phyloP scores from a whole-genome alignment of 2,113 vertebrate species.

The Tragelaphus scriptus region DNA sequence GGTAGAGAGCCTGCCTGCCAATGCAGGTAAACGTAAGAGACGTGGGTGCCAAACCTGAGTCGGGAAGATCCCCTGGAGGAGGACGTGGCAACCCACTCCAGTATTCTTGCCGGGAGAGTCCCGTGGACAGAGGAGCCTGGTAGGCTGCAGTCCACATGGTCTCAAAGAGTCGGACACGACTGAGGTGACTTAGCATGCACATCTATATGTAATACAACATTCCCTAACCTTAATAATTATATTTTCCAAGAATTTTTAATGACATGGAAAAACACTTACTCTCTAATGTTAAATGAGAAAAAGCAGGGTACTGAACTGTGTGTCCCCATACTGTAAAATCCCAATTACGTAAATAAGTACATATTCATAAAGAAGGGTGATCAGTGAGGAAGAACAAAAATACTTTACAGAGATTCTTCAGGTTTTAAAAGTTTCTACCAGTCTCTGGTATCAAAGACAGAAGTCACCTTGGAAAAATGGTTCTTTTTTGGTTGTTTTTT shows the following conservation, averaged over 20 bases:
- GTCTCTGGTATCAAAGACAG: neutral
- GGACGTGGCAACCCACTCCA: neutral
- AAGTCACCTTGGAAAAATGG: neutral
- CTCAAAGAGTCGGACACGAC: neutral
- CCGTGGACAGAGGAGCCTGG: neutral
- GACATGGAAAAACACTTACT: neutral
- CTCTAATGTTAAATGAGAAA: constrained; percentile 15
- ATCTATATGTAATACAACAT: neutral
- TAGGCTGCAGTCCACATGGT: neutral
- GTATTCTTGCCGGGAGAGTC: neutral
- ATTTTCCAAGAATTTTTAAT: constrained; percentile 47
- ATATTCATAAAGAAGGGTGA: neutral
- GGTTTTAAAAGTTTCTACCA: neutral
- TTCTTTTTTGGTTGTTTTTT: neutral
- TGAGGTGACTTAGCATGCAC: neutral
- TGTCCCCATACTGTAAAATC: neutral
- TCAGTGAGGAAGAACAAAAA: constrained; percentile 21
- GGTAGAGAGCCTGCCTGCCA: neutral
- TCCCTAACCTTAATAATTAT: neutral
- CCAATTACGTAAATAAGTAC: constrained; percentile 47
- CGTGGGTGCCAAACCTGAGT: neutral
- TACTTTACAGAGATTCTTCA: neutral
- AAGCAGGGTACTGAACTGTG: neutral
- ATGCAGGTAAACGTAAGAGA: neutral
- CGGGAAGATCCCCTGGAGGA: neutral